phyloP scores from a whole-genome alignment of 2,888 invertebrate species.

The Mechanitis messenoides region DNA sequence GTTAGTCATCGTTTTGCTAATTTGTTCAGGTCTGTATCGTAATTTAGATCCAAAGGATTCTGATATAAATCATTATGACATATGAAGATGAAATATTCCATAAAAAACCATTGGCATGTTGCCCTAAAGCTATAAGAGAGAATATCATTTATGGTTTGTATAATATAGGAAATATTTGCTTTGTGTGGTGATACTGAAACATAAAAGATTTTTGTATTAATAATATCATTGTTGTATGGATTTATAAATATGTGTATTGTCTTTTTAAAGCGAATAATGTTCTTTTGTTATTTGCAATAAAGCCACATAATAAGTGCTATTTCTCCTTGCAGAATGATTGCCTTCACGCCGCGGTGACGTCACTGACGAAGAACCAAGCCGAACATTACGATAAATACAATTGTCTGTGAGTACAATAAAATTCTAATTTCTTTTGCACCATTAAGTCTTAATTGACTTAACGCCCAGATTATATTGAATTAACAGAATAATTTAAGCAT shows the following conservation, averaged over 20 bases:
- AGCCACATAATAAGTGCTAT: constrained; percentile 17
- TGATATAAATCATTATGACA: constrained; percentile 17
- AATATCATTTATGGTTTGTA: constrained; percentile 17
- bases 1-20: not conserved
- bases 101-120: constrained; percentile 14
- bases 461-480: constrained; percentile 37
- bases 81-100: constrained; percentile 14
- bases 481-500: constrained; percentile 16
- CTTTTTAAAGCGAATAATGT: not conserved
- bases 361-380: constrained; percentile 80
- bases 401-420: constrained; percentile 74
- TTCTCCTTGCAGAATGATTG: constrained; percentile 76
- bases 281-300: constrained; percentile 5
- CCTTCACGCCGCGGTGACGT: constrained; percentile 80
- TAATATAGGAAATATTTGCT: constrained; percentile 7
- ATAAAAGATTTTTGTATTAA: not conserved
- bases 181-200: too few relatives aligned
- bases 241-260: not conserved
- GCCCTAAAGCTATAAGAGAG: constrained; percentile 13
- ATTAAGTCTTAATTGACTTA: constrained; percentile 41
- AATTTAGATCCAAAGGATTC: constrained; percentile 6
- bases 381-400: constrained; percentile 74
- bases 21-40: not conserved
- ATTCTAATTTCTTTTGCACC: constrained; percentile 22
- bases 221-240: not conserved